Percentiles rank a stretch among this genome's conserved stretches.
Conservation (phyloP, 2,888 invertebrate genomes). For the Cyclophora albipunctata region DNA sequence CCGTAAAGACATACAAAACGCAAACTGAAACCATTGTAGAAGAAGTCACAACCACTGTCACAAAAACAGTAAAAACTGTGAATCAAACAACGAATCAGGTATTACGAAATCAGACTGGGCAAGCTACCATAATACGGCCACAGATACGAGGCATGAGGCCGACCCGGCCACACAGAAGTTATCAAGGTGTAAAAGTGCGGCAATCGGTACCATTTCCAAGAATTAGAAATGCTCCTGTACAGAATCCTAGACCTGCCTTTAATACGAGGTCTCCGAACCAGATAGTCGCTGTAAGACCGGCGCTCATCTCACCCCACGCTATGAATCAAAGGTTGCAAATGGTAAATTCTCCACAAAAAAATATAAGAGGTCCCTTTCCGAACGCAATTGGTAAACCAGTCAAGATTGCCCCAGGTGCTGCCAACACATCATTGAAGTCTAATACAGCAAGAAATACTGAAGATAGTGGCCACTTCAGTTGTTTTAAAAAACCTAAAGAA, state of each 20-base stretch:
- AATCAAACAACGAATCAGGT: slow-evolving; percentile 59
- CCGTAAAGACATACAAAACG: slow-evolving; percentile 61
- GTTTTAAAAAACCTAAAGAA: slow-evolving; percentile 63
- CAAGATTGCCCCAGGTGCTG: slow-evolving; percentile 47
- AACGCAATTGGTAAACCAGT: slow-evolving; percentile 34
- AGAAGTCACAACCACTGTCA: slow-evolving; percentile 68
- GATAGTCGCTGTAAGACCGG: slow-evolving; percentile 36
- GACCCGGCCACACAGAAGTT: slow-evolving; percentile 24
- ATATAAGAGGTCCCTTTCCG: no score
- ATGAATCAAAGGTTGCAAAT: slow-evolving; percentile 29
- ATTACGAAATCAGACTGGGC: slow-evolving; percentile 32
- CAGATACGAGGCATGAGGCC: slow-evolving; percentile 31
- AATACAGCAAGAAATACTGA: slow-evolving; percentile 19
- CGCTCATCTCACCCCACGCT: slow-evolving; percentile 28
- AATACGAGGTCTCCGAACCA: slow-evolving; percentile 34
- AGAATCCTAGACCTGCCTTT: slow-evolving; percentile 23
- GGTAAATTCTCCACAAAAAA: slow-evolving; percentile 20
- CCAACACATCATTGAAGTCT: slow-evolving; percentile 9
- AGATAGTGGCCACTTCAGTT: slow-evolving; percentile 49
- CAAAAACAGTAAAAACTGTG: slow-evolving; percentile 64
- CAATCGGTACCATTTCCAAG: slow-evolving; percentile 25
- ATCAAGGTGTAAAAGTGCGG: slow-evolving; percentile 42
- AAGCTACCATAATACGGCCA: slow-evolving; percentile 26
- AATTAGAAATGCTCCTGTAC: slow-evolving; percentile 15
- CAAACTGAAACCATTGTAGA: slow-evolving; percentile 60